These are phyloP conservation scores for Phalloptychus januarius DNA, from an alignment of 2,797 vertebrate genomes.

Conservation along the genomic window DNA sequence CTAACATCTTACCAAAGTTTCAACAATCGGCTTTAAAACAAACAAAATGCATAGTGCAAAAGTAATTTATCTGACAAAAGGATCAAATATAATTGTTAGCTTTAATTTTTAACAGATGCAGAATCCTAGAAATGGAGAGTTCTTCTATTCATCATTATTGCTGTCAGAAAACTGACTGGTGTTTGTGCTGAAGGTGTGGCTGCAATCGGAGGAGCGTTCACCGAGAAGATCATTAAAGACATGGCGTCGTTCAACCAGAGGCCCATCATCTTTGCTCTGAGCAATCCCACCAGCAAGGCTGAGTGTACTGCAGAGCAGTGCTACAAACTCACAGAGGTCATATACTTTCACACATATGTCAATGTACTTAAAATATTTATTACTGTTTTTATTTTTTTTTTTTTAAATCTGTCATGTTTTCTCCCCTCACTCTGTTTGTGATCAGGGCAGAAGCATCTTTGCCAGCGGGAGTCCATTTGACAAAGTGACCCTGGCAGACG, in stretches of 20 bases:
- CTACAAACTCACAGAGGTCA: slow-evolving; percentile 92
- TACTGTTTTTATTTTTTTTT: background rate
- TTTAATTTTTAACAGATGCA: background rate
- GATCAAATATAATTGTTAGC: background rate
- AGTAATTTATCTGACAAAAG: background rate
- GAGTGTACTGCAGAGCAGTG: slow-evolving; percentile 98
- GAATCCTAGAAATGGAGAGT: background rate
- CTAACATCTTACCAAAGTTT: background rate
- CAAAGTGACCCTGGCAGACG: slow-evolving; percentile 89
- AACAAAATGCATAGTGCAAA: background rate
- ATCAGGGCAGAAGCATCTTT: slow-evolving; percentile 93
- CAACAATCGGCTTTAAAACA: background rate
- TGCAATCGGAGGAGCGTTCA: slow-evolving; percentile 92
- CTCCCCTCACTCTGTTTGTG: background rate
- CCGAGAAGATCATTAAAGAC: slow-evolving; percentile 91
- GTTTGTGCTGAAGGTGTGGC: slow-evolving; percentile 86
- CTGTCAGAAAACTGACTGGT: slow-evolving; percentile 4
- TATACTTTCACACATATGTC: background rate
- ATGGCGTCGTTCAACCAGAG: slow-evolving; percentile 93
- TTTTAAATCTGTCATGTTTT: background rate
- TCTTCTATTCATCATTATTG: background rate
- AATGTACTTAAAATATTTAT: background rate
- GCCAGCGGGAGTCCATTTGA: slow-evolving; percentile 95
- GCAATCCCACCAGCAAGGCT: slow-evolving; percentile 97
- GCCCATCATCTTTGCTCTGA: slow-evolving; percentile 96